These are phyloP conservation scores for Spinibarbus caldwelli DNA, from an alignment of 2,797 vertebrate genomes.

Conservation along the genomic window DNA sequence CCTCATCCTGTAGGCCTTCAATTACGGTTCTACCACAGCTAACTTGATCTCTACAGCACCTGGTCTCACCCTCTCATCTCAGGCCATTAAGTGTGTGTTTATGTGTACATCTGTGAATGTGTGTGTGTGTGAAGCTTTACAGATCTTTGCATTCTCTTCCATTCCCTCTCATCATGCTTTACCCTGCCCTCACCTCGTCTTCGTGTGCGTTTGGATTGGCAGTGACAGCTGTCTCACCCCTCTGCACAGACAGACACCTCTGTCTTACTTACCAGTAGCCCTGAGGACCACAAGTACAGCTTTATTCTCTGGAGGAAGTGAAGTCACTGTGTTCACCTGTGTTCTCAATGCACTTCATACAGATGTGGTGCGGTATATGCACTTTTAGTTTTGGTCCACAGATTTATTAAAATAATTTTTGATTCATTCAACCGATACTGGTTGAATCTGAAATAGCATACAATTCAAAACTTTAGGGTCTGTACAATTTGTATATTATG, in stretches of 20 bases:
- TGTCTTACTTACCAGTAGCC: conserved; percentile 58
- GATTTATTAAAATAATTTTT: background rate
- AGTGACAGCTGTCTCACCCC: conserved; percentile 64
- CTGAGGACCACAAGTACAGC: conserved; percentile 53
- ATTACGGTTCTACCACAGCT: background rate
- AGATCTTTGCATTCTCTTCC: conserved; percentile 39
- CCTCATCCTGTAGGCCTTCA: conserved; percentile 7
- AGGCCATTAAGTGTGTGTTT: conserved; percentile 40
- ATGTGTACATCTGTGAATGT: conserved; percentile 30
- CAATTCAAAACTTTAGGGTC: background rate
- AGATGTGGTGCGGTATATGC: background rate
- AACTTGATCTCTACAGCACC: conserved; percentile 32
- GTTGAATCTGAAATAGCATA: background rate
- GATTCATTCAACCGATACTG: background rate
- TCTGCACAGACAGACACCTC: conserved; percentile 50
- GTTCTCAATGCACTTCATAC: conserved; percentile 2
- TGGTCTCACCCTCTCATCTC: conserved; percentile 19
- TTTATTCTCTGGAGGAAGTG: conserved; percentile 36
- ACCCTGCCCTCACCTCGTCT: conserved; percentile 56
- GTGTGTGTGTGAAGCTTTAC: conserved; percentile 24
- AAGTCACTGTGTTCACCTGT: conserved; percentile 16
- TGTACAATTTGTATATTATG: background rate
- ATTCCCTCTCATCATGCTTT: conserved; percentile 49
- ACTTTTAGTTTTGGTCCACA: background rate
- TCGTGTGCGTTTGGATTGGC: conserved; percentile 53